These are phyloP conservation scores for Drosophila mettleri DNA, from an alignment of 2,888 invertebrate genomes.

Conservation along the genomic window DNA sequence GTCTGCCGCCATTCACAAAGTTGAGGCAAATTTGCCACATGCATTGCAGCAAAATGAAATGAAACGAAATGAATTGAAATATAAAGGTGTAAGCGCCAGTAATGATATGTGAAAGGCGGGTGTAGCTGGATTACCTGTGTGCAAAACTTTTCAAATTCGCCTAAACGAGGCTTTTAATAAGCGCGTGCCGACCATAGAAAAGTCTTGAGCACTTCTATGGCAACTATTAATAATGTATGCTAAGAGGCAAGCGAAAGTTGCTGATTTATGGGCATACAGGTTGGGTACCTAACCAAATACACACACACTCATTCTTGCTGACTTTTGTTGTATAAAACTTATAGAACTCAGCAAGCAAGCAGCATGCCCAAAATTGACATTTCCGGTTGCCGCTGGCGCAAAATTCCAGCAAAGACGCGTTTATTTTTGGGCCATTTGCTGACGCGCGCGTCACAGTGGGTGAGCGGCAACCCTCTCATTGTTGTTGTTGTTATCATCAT, in stretches of 20 bases:
- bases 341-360: constrained; percentile 32
- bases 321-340: constrained; percentile 51
- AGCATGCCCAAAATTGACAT: constrained; percentile 62
- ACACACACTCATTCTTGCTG: constrained; percentile 1
- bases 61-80: constrained; percentile 22
- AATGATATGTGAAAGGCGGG: background rate
- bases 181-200: constrained; percentile 28
- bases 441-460: constrained; percentile 27
- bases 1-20: constrained; percentile 52
- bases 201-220: constrained; percentile 37
- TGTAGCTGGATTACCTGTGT: background rate
- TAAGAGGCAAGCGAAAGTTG: constrained; percentile 54
- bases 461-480: constrained; percentile 29
- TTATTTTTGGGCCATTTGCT: constrained; percentile 55
- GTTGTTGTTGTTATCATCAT: constrained; percentile 57
- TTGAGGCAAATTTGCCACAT: constrained; percentile 57
- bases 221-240: constrained; percentile 40
- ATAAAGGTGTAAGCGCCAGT: constrained; percentile 6
- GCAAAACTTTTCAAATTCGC: constrained; percentile 43
- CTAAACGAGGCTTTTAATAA: constrained; percentile 54
- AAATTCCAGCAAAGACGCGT: constrained; percentile 70
- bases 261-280: constrained; percentile 41
- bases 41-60: constrained; percentile 48
- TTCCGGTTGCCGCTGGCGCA: constrained; percentile 60
- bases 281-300: background rate